Conservation (phyloP, 2,888 invertebrate species). For the Lydus trimaculatus region DNA sequence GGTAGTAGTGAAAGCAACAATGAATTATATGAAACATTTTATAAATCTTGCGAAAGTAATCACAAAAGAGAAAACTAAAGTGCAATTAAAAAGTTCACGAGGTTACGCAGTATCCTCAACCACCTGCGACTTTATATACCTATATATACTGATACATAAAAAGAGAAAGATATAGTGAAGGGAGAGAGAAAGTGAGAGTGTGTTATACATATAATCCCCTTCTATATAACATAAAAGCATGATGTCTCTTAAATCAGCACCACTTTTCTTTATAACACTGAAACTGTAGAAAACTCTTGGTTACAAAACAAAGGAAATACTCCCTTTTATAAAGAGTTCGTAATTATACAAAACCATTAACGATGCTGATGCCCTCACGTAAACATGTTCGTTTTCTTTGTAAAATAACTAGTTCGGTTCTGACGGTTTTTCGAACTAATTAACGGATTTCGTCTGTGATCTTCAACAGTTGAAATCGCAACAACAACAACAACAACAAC, state of each 20-base stretch:
- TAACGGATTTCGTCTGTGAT: conserved; percentile 23
- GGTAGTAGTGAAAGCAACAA: conserved; percentile 17
- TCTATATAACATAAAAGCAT: conserved; percentile 27
- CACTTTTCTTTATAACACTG: conserved; percentile 21
- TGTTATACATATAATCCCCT: conserved; percentile 17
- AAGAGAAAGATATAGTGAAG: too few relatives aligned
- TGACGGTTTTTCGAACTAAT: conserved; percentile 22
- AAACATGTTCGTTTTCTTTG: conserved; percentile 27
- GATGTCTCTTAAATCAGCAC: conserved; percentile 29
- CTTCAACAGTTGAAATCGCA: not conserved
- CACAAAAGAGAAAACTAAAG: conserved; percentile 27
- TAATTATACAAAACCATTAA: conserved; percentile 32
- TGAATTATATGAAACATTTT: conserved; percentile 20
- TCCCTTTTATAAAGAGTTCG: conserved; percentile 26
- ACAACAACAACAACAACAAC: not conserved
- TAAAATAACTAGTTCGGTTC: conserved; percentile 21
- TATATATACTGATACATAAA: too few relatives aligned
- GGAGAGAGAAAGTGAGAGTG: not conserved
- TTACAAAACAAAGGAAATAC: conserved; percentile 23
- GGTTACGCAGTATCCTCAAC: conserved; percentile 24
- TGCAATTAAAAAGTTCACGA: conserved; percentile 31
- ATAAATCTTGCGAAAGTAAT: conserved; percentile 28
- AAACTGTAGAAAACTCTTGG: conserved; percentile 19
- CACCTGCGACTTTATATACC: conserved; percentile 25
- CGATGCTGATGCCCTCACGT: conserved; percentile 29